These are phyloP conservation scores for Anabas testudineus DNA, from an alignment of 2,797 vertebrate genomes.

Conservation along the genomic window DNA sequence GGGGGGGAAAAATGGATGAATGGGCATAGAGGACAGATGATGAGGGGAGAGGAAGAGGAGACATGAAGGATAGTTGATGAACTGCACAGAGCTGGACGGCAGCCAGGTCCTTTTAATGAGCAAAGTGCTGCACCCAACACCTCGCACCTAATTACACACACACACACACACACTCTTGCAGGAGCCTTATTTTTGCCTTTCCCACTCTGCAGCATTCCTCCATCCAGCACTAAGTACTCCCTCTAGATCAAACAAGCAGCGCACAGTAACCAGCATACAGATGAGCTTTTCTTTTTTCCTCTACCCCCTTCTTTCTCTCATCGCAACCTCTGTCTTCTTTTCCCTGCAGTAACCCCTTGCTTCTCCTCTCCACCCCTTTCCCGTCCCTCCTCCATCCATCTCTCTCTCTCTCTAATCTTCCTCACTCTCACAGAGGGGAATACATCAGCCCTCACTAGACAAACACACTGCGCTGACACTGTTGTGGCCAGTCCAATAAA, in stretches of 20 bases:
- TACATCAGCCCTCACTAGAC: conserved; percentile 56
- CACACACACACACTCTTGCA: conserved; percentile 52
- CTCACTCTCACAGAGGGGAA: conserved; percentile 53
- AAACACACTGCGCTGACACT: conserved; percentile 60
- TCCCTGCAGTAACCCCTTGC: conserved; percentile 74
- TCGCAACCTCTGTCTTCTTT: conserved; percentile 64
- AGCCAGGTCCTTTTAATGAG: conserved; percentile 83
- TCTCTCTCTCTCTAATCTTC: conserved; percentile 42
- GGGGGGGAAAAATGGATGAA: not conserved
- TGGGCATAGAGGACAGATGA: conserved; percentile 35
- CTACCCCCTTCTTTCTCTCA: conserved; percentile 41
- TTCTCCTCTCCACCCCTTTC: conserved; percentile 33
- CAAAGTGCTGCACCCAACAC: conserved; percentile 80
- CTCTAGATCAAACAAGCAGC: conserved; percentile 81
- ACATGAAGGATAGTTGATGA: conserved; percentile 82
- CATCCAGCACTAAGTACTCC: conserved; percentile 79
- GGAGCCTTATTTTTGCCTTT: conserved; percentile 67
- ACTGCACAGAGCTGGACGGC: conserved; percentile 79
- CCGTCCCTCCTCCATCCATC: not conserved
- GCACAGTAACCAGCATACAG: conserved; percentile 80
- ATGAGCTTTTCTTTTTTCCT: conserved; percentile 62
- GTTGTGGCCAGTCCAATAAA: conserved; percentile 66
- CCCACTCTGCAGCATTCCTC: conserved; percentile 64
- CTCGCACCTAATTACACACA: conserved; percentile 72
- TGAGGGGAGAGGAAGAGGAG: conserved; percentile 44